These are phyloP conservation scores for Copidosoma aretas DNA, from an alignment of 2,888 invertebrate species.

Conservation along the genomic window DNA sequence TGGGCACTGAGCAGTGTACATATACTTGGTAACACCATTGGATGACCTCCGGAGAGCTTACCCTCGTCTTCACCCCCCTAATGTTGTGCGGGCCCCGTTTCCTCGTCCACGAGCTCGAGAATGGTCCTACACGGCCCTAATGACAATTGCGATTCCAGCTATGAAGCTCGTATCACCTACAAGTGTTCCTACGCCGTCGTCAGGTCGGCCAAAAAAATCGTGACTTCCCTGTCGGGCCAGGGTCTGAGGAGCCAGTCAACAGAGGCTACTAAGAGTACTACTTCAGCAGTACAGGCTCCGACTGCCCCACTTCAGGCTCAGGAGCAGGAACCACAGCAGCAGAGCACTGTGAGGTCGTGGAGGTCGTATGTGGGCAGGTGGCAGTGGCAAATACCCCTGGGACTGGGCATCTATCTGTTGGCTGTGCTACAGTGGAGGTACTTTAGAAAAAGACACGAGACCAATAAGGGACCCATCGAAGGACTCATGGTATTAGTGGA, in stretches of 20 bases:
- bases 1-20: too few species aligned
- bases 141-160: constrained; percentile 31
- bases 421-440: constrained; percentile 53
- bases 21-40: not conserved
- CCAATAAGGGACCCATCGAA: constrained; percentile 46
- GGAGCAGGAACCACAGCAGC: not conserved
- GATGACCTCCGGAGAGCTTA: not conserved
- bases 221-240: constrained; percentile 33
- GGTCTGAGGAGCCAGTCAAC: constrained; percentile 30
- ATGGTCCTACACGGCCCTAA: constrained; percentile 8
- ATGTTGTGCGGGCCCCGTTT: not conserved
- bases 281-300: too few species aligned
- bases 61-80: not conserved
- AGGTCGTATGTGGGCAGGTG: constrained; percentile 45
- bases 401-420: constrained; percentile 52
- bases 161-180: constrained; percentile 37
- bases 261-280: not conserved
- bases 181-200: constrained; percentile 39
- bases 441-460: constrained; percentile 49
- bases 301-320: not conserved
- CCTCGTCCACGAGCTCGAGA: not conserved
- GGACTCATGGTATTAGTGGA: constrained; percentile 46
- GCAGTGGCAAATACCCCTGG: constrained; percentile 51
- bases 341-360: constrained; percentile 41
- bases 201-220: constrained; percentile 36